These are phyloP conservation scores for Hippocampus abdominalis DNA, from an alignment of 2,113 vertebrate species.

Conservation along the genomic window DNA sequence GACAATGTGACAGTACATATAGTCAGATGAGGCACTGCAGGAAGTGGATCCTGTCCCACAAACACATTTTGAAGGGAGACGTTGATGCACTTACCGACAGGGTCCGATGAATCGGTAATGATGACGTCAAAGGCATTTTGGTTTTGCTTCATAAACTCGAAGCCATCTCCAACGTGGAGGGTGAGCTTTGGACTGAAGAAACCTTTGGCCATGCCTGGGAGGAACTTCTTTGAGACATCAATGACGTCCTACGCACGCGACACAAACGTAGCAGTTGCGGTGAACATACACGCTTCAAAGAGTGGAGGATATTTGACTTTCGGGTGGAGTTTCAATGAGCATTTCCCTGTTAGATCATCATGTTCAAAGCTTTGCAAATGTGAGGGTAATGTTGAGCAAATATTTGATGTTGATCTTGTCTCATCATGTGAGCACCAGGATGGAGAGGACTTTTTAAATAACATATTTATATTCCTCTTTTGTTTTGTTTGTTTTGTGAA, in stretches of 20 bases:
- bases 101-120: conserved; percentile 97
- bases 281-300: background rate
- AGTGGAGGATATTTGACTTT: too few relatives aligned
- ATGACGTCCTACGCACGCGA: conserved; percentile 85
- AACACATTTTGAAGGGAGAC: background rate
- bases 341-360: too few relatives aligned
- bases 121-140: conserved; percentile 96
- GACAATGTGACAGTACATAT: too few relatives aligned
- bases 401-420: too few relatives aligned
- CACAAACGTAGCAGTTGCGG: conserved; percentile 14
- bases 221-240: conserved; percentile 91
- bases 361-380: too few relatives aligned
- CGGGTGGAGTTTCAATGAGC: too few relatives aligned
- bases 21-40: too few relatives aligned
- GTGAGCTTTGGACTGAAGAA: conserved; percentile 93
- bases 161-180: conserved; percentile 90
- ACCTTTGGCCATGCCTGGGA: conserved; percentile 92
- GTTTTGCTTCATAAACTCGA: conserved; percentile 98
- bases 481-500: background rate
- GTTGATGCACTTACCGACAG: conserved; percentile 81
- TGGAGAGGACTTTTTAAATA: background rate
- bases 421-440: background rate
- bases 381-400: too few relatives aligned
- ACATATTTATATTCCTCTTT: too few relatives aligned
- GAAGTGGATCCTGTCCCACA: too few relatives aligned